A percentile compares a stretch with the other conserved stretches of the same genome.
Evolutionary conservation across 1,140 invertebrate genomes (phyloP).

Genomic region (Halictus rubicundus): DNA sequence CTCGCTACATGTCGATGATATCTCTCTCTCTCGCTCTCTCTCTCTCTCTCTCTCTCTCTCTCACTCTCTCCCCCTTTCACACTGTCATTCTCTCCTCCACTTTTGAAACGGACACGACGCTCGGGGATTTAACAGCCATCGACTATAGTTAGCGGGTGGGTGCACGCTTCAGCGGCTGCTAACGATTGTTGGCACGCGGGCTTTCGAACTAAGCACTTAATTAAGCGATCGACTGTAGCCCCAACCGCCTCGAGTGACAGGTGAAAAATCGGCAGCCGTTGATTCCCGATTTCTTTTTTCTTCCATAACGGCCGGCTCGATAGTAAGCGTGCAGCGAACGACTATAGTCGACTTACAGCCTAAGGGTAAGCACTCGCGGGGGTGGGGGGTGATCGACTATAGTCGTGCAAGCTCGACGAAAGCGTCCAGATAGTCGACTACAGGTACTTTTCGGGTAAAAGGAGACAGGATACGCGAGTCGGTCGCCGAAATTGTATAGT

Average conservation of each 20-base stretch:
- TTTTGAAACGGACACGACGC: background rate
- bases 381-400: background rate
- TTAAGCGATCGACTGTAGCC: background rate
- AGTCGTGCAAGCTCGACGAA: background rate
- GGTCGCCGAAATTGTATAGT: background rate
- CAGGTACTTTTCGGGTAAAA: background rate
- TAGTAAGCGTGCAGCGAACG: background rate
- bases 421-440: background rate
- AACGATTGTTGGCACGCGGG: background rate
- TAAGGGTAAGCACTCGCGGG: background rate
- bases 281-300: too few species aligned
- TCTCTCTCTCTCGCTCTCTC: too few species aligned
- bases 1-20: too few species aligned
- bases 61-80: too few species aligned
- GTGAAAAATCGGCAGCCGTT: background rate
- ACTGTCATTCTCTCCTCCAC: too few species aligned
- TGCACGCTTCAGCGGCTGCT: background rate
- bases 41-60: too few species aligned
- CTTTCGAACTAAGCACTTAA: background rate
- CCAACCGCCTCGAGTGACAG: background rate
- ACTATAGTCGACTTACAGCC: conserved; percentile 11
- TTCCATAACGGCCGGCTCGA: background rate
- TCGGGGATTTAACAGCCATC: background rate
- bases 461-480: background rate
- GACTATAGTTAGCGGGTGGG: background rate